These are phyloP conservation scores for Ecliptopera silaceata DNA, from an alignment of 2,888 invertebrate species.

Conservation along the genomic window DNA sequence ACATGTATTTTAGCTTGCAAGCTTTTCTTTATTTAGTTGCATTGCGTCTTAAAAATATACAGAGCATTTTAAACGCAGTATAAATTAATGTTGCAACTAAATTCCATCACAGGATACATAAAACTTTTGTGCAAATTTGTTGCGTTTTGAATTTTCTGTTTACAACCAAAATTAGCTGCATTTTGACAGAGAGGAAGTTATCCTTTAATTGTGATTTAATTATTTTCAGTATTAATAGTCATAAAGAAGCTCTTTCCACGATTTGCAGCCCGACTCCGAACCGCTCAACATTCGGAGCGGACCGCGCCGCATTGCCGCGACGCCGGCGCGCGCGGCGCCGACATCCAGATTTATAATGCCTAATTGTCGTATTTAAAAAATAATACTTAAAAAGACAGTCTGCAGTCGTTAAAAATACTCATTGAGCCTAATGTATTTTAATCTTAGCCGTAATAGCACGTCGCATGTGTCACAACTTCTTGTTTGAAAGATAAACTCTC, in stretches of 20 bases:
- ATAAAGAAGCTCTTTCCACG: slow-evolving; percentile 39
- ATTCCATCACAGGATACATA: slow-evolving; percentile 16
- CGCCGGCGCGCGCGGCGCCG: slow-evolving; percentile 41
- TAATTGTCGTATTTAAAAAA: slow-evolving; percentile 39
- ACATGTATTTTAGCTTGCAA: neutral
- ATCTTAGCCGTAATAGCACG: slow-evolving; percentile 17
- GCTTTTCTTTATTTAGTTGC: neutral
- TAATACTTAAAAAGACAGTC: slow-evolving; percentile 34
- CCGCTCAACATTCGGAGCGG: neutral
- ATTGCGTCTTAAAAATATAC: neutral
- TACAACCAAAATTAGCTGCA: slow-evolving; percentile 38
- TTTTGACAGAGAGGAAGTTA: slow-evolving; percentile 29
- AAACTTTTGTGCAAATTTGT: slow-evolving; percentile 10
- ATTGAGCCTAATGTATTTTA: slow-evolving; percentile 31
- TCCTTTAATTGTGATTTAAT: slow-evolving; percentile 14
- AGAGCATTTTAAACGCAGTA: neutral
- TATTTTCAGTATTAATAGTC: slow-evolving; percentile 9
- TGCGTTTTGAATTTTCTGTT: slow-evolving; percentile 7
- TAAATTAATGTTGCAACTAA: slow-evolving; percentile 4
- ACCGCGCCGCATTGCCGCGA: slow-evolving; percentile 17
- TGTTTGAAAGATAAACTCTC: slow-evolving; percentile 21
- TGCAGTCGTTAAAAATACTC: slow-evolving; percentile 31
- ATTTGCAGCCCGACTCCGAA: slow-evolving; percentile 34
- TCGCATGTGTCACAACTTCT: slow-evolving; percentile 23
- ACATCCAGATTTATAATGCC: slow-evolving; percentile 47